These are phyloP conservation scores for Machimus rusticus DNA, from an alignment of 2,888 invertebrate genomes.

Conservation along the genomic window DNA sequence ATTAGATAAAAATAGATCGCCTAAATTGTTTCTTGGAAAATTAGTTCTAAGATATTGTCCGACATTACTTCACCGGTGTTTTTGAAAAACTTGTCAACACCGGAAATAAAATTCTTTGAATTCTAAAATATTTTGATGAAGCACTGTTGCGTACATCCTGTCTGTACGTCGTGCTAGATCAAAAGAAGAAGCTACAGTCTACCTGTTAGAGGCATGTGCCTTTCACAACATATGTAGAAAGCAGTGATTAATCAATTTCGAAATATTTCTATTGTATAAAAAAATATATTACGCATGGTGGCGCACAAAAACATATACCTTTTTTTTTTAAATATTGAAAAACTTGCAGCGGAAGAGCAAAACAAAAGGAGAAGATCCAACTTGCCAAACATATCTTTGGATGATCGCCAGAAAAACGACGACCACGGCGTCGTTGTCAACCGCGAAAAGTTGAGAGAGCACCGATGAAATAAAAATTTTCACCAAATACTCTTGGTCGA, in stretches of 20 bases:
- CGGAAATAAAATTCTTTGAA: not conserved
- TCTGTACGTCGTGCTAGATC: not conserved
- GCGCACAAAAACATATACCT: not conserved
- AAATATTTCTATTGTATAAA: not conserved
- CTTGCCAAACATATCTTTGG: slow-evolving; percentile 45
- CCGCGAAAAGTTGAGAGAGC: slow-evolving; percentile 4
- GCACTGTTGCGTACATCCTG: not conserved
- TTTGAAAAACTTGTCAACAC: not conserved
- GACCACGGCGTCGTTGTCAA: not conserved
- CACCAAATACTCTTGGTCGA: not conserved
- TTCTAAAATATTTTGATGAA: not conserved
- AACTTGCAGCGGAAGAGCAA: not conserved
- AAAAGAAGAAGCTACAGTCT: not conserved
- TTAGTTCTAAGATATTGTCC: not conserved
- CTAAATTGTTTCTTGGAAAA: not conserved
- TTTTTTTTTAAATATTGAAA: not conserved
- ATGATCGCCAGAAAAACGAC: slow-evolving; percentile 36
- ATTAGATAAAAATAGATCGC: not conserved
- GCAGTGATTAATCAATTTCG: not conserved
- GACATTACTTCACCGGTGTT: not conserved
- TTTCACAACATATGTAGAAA: not conserved
- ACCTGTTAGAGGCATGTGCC: not conserved
- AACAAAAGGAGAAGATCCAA: not conserved
- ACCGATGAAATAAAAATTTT: not conserved
- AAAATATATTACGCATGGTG: not conserved